phyloP scores from a whole-genome alignment of 1,140 invertebrate genomes.

The Trachymyrmex cornetzi region DNA sequence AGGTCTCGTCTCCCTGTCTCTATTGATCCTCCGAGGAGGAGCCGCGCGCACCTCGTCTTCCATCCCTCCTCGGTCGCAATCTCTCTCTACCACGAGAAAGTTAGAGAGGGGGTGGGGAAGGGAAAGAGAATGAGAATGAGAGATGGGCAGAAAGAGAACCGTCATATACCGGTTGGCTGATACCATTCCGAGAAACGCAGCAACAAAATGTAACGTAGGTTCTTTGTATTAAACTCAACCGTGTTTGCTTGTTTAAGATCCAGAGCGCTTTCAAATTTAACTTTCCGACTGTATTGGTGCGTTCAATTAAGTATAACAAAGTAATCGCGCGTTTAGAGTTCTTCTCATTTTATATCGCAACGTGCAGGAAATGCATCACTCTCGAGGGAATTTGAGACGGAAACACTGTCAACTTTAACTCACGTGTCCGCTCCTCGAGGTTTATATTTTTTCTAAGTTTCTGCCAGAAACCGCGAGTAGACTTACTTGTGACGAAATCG shows the following conservation, averaged over 20 bases:
- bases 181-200: slow-evolving; percentile 64
- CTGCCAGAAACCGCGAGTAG: slow-evolving; percentile 31
- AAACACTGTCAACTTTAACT: slow-evolving; percentile 51
- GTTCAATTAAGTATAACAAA: slow-evolving; percentile 34
- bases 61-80: slow-evolving; percentile 77
- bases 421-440: slow-evolving; percentile 32
- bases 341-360: slow-evolving; percentile 4
- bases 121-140: slow-evolving; percentile 46
- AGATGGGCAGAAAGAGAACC: slow-evolving; percentile 60
- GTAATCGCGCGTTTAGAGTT: slow-evolving; percentile 28
- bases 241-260: slow-evolving; percentile 20
- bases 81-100: slow-evolving; percentile 65
- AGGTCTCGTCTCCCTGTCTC: slow-evolving; percentile 86
- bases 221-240: slow-evolving; percentile 7
- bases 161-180: slow-evolving; percentile 63
- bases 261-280: neutral
- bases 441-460: slow-evolving; percentile 40
- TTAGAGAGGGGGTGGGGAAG: slow-evolving; percentile 27
- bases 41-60: slow-evolving; percentile 85
- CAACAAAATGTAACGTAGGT: slow-evolving; percentile 56
- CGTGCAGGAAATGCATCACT: neutral
- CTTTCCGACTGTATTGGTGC: neutral
- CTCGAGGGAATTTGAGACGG: neutral
- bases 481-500: slow-evolving; percentile 40
- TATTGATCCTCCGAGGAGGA: slow-evolving; percentile 86